phyloP scores from a whole-genome alignment of 2,797 vertebrate species.

The Clarias fuscus region DNA sequence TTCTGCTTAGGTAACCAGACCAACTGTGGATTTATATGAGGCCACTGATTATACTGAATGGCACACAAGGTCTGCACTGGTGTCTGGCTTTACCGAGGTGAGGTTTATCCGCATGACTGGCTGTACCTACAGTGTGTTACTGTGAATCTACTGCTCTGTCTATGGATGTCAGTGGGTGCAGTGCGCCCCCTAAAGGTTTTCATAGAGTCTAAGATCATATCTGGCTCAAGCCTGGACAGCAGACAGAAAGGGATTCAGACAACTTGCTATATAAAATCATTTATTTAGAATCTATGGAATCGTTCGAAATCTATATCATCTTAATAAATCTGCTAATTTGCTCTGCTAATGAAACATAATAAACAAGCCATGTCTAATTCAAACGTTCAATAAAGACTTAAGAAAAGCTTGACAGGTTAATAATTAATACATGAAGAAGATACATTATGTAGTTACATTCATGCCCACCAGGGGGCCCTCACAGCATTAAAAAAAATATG shows the following conservation, averaged over 20 bases:
- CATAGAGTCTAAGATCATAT: not conserved
- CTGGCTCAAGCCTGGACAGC: constrained; percentile 41
- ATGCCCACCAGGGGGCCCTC: constrained; percentile 40
- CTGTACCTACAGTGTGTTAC: constrained; percentile 25
- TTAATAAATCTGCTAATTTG: not conserved
- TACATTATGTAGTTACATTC: not conserved
- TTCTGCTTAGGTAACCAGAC: constrained; percentile 25
- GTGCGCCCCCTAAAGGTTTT: constrained; percentile 70
- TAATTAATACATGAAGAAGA: not conserved
- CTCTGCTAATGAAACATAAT: not conserved
- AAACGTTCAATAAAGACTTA: not conserved
- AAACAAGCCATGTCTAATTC: not conserved
- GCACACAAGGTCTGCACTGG: constrained; percentile 29
- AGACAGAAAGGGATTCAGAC: constrained; percentile 37
- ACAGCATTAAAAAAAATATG: not conserved
- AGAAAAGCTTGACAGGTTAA: not conserved
- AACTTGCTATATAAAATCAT: not conserved
- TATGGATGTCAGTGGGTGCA: constrained; percentile 48
- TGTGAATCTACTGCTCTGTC: constrained; percentile 22
- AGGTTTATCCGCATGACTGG: constrained; percentile 42
- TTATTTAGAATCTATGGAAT: not conserved
- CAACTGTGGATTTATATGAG: constrained; percentile 36
- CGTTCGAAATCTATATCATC: not conserved
- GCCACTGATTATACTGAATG: constrained; percentile 28
- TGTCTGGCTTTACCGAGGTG: constrained; percentile 38